phyloP scores from a whole-genome alignment of 2,888 invertebrate genomes.

The Dione vanillae region DNA sequence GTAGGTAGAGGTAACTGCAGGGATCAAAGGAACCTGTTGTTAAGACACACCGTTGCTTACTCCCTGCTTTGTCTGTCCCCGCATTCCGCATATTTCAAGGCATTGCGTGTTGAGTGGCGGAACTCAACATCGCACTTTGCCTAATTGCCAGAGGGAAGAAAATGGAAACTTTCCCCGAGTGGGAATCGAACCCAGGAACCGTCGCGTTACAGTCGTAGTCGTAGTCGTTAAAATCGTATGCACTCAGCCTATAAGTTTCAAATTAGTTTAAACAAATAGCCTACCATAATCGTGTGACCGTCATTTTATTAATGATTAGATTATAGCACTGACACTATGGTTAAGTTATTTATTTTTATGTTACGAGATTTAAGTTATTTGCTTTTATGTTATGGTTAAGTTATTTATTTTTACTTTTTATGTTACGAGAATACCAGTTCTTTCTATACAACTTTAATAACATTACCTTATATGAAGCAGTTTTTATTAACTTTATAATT shows the following conservation, averaged over 20 bases:
- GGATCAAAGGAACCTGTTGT: no score
- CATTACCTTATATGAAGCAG: not conserved
- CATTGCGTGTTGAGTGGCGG: no score
- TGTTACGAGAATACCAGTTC: slow-evolving; percentile 22
- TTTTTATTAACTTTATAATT: slow-evolving; percentile 1
- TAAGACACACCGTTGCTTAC: no score
- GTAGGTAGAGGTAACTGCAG: no score
- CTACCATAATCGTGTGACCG: slow-evolving; percentile 30
- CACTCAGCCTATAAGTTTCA: slow-evolving; percentile 28
- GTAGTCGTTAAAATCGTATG: slow-evolving; percentile 17
- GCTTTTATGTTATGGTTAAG: slow-evolving; percentile 35
- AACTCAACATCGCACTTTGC: no score
- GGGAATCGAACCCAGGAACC: no score
- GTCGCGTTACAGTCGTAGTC: no score
- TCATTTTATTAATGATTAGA: slow-evolving; percentile 39
- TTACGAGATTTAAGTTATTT: slow-evolving; percentile 40
- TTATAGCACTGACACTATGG: slow-evolving; percentile 29
- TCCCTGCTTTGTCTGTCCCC: no score
- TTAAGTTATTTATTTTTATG: slow-evolving; percentile 41
- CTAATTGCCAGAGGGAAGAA: no score
- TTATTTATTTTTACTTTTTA: slow-evolving; percentile 38
- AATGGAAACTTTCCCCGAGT: no score
- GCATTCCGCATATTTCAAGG: no score
- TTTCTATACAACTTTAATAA: not conserved
- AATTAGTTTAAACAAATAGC: slow-evolving; percentile 44